These are phyloP conservation scores for Phoeniculus purpureus DNA, from an alignment of 2,797 vertebrate species.

Conservation along the genomic window DNA sequence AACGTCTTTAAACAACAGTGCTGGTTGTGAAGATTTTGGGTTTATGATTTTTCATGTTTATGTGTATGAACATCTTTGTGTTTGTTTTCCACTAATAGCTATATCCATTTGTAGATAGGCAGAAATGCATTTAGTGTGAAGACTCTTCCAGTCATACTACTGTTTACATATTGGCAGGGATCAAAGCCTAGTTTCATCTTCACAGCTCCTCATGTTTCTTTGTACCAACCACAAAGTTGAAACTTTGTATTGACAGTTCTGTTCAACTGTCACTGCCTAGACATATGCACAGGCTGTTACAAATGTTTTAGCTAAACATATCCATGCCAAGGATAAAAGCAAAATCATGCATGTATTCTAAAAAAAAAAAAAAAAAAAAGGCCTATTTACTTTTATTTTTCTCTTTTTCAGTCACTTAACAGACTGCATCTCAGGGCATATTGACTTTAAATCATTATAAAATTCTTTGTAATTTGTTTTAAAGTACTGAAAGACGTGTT, in stretches of 20 bases:
- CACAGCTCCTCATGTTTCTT: not conserved
- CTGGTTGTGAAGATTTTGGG: not conserved
- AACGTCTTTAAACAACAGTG: not conserved
- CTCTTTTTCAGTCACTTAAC: not conserved
- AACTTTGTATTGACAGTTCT: not conserved
- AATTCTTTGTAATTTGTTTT: conserved; percentile 7
- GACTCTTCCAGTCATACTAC: not conserved
- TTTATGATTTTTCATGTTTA: not conserved
- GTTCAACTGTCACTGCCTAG: not conserved
- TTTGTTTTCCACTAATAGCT: not conserved
- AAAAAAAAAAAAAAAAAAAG: conserved; percentile 29
- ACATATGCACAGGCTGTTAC: not conserved
- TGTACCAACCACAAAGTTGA: conserved; percentile 19
- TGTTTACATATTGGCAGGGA: not conserved
- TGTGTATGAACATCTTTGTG: not conserved
- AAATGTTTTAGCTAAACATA: conserved; percentile 4
- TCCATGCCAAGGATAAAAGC: conserved; percentile 13
- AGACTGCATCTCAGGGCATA: not conserved
- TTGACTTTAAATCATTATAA: not conserved
- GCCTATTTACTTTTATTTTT: not conserved
- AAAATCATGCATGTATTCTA: not conserved
- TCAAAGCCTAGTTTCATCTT: conserved; percentile 30
- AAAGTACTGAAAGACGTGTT: not conserved
- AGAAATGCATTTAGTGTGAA: not conserved
- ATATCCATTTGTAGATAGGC: not conserved